Evolutionary conservation across 2,888 invertebrate genomes (phyloP).

Genomic region (Parapristionchus giblindavisi): DNA sequence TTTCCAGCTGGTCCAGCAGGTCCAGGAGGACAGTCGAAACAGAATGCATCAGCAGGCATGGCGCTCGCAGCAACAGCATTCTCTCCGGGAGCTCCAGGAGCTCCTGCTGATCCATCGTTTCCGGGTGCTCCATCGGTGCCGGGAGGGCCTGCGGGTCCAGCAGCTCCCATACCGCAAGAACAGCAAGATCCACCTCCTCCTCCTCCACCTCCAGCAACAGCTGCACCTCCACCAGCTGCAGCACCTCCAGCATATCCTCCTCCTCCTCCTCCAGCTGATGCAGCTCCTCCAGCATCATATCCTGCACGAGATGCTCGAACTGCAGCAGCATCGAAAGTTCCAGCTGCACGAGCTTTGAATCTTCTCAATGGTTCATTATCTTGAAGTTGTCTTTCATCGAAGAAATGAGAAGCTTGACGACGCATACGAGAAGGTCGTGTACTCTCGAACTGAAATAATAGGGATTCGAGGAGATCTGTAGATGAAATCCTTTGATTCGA

Average conservation of each 20-base stretch:
- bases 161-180: conserved; percentile 45
- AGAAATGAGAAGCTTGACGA: too few species aligned
- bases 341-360: too few species aligned
- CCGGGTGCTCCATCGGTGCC: conserved; percentile 27
- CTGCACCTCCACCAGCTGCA: conserved; percentile 34
- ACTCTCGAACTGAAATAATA: too few species aligned
- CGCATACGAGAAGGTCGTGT: too few species aligned
- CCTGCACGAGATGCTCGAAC: too few species aligned
- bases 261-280: conserved; percentile 13
- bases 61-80: not conserved
- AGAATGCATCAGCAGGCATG: not conserved
- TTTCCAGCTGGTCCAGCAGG: conserved; percentile 31
- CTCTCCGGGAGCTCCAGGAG: not conserved
- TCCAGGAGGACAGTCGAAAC: conserved; percentile 25
- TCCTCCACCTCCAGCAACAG: too few species aligned
- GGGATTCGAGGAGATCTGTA: too few species aligned
- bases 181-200: conserved; percentile 53
- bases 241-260: conserved; percentile 36
- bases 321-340: too few species aligned
- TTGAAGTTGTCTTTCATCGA: too few species aligned
- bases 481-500: too few species aligned
- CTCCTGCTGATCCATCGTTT: conserved; percentile 7
- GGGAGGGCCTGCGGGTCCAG: conserved; percentile 23
- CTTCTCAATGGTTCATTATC: too few species aligned
- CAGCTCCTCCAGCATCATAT: conserved; percentile 36